These are phyloP conservation scores for Lobophora halterata DNA, from an alignment of 2,888 invertebrate species.

Conservation along the genomic window DNA sequence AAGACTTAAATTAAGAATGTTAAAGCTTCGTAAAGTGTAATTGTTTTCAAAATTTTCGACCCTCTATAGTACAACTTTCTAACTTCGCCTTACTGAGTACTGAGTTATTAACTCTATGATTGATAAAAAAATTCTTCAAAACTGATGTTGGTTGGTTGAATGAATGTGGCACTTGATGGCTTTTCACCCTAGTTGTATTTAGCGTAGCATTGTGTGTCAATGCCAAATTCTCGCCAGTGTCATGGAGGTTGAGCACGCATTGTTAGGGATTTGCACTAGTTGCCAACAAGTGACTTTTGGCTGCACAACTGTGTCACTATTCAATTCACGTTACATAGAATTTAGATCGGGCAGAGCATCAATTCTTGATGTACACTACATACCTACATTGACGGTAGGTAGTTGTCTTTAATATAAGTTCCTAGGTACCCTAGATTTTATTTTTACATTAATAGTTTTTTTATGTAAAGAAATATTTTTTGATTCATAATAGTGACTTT, in stretches of 20 bases:
- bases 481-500: constrained; percentile 30
- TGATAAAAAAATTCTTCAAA: constrained; percentile 51
- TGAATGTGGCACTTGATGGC: constrained; percentile 42
- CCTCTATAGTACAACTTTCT: constrained; percentile 72
- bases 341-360: constrained; percentile 22
- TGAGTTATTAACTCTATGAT: constrained; percentile 38
- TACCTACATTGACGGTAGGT: too few relatives aligned
- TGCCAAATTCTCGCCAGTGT: constrained; percentile 47
- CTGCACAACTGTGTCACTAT: constrained; percentile 60
- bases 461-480: too few relatives aligned
- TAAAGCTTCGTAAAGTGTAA: constrained; percentile 38
- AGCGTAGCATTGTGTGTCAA: constrained; percentile 54
- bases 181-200: constrained; percentile 43
- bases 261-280: constrained; percentile 49
- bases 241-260: constrained; percentile 52
- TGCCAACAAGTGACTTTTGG: constrained; percentile 64
- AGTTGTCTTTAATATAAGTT: too few relatives aligned
- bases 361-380: constrained; percentile 1
- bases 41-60: constrained; percentile 42
- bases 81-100: constrained; percentile 66
- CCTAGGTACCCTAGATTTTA: too few relatives aligned
- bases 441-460: too few relatives aligned
- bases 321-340: constrained; percentile 32
- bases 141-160: too few relatives aligned
- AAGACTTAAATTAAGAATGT: constrained; percentile 40